Percentiles rank a stretch among this genome's conserved stretches.
phyloP scores from a whole-genome alignment of 1,140 invertebrate genomes.

The Aphis craccivora region DNA sequence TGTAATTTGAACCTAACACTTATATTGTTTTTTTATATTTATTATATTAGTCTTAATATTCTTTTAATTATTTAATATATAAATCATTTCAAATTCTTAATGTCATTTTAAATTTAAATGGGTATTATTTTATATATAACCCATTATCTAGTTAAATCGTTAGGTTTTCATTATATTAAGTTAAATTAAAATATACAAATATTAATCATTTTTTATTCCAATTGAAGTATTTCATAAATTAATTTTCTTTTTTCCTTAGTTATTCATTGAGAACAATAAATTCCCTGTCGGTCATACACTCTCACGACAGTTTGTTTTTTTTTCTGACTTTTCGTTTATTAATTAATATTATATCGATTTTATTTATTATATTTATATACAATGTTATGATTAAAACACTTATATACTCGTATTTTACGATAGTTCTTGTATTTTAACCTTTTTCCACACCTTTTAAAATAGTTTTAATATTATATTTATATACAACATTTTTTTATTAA shows the following conservation, averaged over 20 bases:
- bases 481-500: not conserved
- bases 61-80: not conserved
- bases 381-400: not conserved
- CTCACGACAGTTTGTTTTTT: not conserved
- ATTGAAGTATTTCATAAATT: not conserved
- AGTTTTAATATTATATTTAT: not conserved
- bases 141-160: no score
- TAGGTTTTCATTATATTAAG: no score
- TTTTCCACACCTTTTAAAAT: not conserved
- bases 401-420: not conserved
- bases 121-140: not conserved
- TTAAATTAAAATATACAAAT: not conserved
- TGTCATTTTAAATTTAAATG: not conserved
- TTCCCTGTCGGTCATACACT: not conserved
- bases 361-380: not conserved
- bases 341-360: not conserved
- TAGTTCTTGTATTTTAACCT: not conserved
- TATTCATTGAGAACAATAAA: not conserved
- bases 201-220: not conserved
- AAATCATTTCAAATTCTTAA: not conserved
- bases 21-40: not conserved
- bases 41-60: not conserved
- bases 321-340: not conserved
- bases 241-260: not conserved
- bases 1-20: not conserved